Conservation (phyloP, 2,113 vertebrate species). For the Uria lomvia region DNA sequence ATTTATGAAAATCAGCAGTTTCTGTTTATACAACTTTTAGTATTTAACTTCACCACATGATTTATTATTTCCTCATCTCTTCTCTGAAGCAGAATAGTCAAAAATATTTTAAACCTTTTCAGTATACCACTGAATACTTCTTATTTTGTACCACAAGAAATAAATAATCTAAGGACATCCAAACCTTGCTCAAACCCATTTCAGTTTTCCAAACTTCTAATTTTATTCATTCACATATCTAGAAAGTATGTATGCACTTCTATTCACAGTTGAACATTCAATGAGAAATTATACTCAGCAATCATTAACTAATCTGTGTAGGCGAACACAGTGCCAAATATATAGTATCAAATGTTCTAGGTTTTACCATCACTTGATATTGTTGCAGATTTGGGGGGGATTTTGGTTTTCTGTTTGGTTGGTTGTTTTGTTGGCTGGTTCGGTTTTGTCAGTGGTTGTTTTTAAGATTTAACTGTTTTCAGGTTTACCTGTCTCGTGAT, state of each 20-base stretch:
- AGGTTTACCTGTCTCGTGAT: not conserved
- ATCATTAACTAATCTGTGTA: not conserved
- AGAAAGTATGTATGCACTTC: not conserved
- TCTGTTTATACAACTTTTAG: not conserved
- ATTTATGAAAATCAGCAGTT: not conserved
- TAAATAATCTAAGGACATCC: not conserved
- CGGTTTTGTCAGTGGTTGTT: no score
- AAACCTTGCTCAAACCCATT: not conserved
- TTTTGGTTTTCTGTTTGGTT: not conserved
- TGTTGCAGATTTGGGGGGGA: rapidly evolving
- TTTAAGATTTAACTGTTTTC: not conserved
- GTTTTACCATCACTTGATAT: not conserved
- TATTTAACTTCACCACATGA: not conserved
- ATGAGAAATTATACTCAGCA: not conserved
- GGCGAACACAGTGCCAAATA: not conserved
- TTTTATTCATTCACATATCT: not conserved
- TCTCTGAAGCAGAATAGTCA: not conserved
- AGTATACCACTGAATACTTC: not conserved
- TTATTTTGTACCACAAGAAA: not conserved
- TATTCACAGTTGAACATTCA: not conserved
- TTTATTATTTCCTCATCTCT: not conserved
- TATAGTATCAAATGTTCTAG: not conserved
- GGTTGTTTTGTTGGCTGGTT: not conserved
- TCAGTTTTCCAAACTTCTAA: not conserved
- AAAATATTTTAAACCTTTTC: not conserved